Percentiles rank a stretch among this genome's conserved stretches.
Conservation (phyloP, 2,797 vertebrate species). For the Percopsis omiscomaycus region DNA sequence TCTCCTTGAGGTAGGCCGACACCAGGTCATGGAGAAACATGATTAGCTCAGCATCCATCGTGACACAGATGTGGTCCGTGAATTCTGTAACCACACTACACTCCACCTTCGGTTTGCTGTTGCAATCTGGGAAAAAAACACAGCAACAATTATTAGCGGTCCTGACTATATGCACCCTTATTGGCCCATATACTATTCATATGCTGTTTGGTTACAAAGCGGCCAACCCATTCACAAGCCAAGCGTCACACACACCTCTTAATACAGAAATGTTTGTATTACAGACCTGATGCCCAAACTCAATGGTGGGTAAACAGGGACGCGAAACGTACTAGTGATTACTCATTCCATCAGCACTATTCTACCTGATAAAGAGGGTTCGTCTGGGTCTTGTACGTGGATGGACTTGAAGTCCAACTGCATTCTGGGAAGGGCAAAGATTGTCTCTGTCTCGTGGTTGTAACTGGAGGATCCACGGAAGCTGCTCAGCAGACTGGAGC, state of each 20-base stretch:
- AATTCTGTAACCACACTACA: conserved; percentile 99
- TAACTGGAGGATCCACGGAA: conserved; percentile 93
- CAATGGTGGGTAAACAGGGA: too few relatives aligned
- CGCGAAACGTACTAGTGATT: too few relatives aligned
- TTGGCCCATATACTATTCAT: too few relatives aligned
- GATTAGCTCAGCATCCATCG: conserved; percentile 98
- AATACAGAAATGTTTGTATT: too few relatives aligned
- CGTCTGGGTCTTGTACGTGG: conserved; percentile 94
- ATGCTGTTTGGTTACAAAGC: too few relatives aligned
- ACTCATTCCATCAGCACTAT: too few relatives aligned
- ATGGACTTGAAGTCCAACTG: conserved; percentile 98
- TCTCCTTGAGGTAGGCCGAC: conserved; percentile 98
- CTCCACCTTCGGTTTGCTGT: conserved; percentile 94
- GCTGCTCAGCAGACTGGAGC: conserved; percentile 89
- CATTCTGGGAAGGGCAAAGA: conserved; percentile 97
- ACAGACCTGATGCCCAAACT: too few relatives aligned
- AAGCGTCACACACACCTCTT: too few relatives aligned
- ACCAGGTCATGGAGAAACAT: conserved; percentile 99
- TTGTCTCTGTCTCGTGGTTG: conserved; percentile 98
- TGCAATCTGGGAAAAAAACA: conserved; percentile 65
- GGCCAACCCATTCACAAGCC: too few relatives aligned
- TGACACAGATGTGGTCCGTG: conserved; percentile 98
- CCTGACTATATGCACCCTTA: too few relatives aligned
- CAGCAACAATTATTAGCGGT: not conserved
- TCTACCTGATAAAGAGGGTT: conserved; percentile 89